Evolutionary conservation across 1,140 invertebrate genomes (phyloP), one percentile per base, ranked within the genome.

Genomic region (Delia radicum): DNA sequence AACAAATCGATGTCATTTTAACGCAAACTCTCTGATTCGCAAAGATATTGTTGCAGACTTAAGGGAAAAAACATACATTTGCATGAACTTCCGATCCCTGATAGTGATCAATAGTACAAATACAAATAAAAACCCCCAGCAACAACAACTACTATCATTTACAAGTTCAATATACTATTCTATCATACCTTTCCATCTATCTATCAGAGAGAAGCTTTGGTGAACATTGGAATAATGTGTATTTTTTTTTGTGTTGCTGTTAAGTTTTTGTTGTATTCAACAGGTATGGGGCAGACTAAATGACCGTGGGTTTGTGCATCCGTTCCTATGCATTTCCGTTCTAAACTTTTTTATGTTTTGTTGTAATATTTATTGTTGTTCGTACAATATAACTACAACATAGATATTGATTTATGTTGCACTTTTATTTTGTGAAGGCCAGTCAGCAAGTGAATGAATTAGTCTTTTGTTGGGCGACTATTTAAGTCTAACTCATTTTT

Each of bases 221-320:
- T 5, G 33, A 4, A 33, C 13, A 10, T 33, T 33, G 7, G 7
- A 15, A 42, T 55, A 55, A 21, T 55, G 48, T 55, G 48, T 55
- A n/a, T 55, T 6, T 21, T 55, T 55, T 6, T 21, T 55, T 55
- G 18, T 24, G 18, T 10, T 55, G 18, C n/a, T 48, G 18, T 8
- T 55, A 18, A 15, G 18, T 55, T 12, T 18, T 29, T 15, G 21
- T 37, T 37, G n/a, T 69, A 24, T 69, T 69, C 31, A 69, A 69
- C 65, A 69, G 65, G 65, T 69, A 69, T 65, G 26, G n/a, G 18
- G 13, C 29, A 37, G 65, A 69, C 65, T 28, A 69, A 69, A 69
- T 33, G 65, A 69, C 65, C 65, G 65, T 69, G 65, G 65, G 65
- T 69, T 69, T 69, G 65, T 69, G 65, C 65, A 69, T 69, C 65